Conservation (phyloP, 2,113 vertebrate genomes). For the Xyliphius kryptos region DNA sequence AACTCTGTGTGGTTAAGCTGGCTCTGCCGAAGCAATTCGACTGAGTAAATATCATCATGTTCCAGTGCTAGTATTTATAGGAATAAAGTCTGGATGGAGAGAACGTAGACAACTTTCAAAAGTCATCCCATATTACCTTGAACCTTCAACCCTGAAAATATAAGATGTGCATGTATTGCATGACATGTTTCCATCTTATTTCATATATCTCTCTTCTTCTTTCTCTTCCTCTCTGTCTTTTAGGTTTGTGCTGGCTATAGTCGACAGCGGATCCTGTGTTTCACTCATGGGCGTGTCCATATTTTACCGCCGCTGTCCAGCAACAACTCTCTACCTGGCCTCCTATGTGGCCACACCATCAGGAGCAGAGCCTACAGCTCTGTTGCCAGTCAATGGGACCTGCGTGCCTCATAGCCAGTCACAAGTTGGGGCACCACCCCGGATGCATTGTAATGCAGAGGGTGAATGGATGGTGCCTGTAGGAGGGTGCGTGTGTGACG, state of each 20-base stretch:
- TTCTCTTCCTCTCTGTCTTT: no score
- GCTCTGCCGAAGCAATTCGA: conserved; percentile 21
- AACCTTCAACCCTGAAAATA: no score
- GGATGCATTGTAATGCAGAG: conserved; percentile 92
- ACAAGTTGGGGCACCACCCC: conserved; percentile 64
- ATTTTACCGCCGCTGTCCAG: conserved; percentile 86
- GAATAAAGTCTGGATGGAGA: conserved; percentile 25
- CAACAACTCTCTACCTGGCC: conserved; percentile 77
- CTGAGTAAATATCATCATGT: conserved; percentile 35
- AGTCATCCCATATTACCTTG: no score
- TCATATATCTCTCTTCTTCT: no score
- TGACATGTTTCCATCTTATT: no score
- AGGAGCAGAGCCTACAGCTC: conserved; percentile 78
- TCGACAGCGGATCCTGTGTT: conserved; percentile 92
- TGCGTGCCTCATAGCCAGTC: conserved; percentile 84
- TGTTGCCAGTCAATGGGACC: conserved; percentile 77
- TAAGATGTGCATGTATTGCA: not conserved
- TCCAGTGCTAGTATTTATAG: conserved; percentile 30
- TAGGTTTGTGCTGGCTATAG: conserved; percentile 88
- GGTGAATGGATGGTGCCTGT: conserved; percentile 97
- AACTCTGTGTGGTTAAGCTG: conserved; percentile 1
- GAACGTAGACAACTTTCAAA: conserved; percentile 20
- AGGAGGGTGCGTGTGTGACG: conserved; percentile 81
- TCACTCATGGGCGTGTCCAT: conserved; percentile 89
- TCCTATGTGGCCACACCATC: conserved; percentile 85